A percentile compares a stretch with the other conserved stretches of the same genome.
Evolutionary conservation across 2,888 invertebrate species (phyloP).

Genomic region (Lacanobia wlatinum): DNA sequence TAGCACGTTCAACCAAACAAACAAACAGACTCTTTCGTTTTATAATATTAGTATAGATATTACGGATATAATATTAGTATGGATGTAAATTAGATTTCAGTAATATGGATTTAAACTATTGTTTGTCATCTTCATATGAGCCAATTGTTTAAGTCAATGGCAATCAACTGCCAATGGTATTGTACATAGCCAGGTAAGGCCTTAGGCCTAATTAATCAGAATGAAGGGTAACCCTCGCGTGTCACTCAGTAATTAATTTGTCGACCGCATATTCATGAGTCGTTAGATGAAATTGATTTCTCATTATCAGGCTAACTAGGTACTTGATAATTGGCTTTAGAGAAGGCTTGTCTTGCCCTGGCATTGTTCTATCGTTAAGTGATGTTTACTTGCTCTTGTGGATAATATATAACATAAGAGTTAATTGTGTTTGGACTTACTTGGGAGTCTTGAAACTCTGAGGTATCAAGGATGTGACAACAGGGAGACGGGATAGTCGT

Average conservation of each 20-base stretch:
- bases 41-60: too few relatives aligned
- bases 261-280: slow-evolving; percentile 57
- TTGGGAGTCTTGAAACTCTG: too few relatives aligned
- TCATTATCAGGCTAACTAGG: slow-evolving; percentile 39
- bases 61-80: too few relatives aligned
- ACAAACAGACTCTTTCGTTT: too few relatives aligned
- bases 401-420: too few relatives aligned
- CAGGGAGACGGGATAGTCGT: not conserved
- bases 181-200: not conserved
- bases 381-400: not conserved
- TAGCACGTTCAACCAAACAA: too few relatives aligned
- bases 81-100: too few relatives aligned
- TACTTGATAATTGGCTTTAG: slow-evolving; percentile 27
- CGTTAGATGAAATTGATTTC: slow-evolving; percentile 45
- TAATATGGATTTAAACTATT: too few relatives aligned
- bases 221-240: slow-evolving; percentile 34
- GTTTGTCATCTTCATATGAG: not conserved
- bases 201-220: slow-evolving; percentile 28
- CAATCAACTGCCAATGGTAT: slow-evolving; percentile 35
- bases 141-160: not conserved
- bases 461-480: not conserved
- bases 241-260: slow-evolving; percentile 48
- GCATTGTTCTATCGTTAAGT: slow-evolving; percentile 8
- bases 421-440: not conserved
- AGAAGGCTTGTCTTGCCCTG: not conserved